Evolutionary conservation across 2,888 invertebrate genomes (phyloP).

Genomic region (Chloroclysta siterata): DNA sequence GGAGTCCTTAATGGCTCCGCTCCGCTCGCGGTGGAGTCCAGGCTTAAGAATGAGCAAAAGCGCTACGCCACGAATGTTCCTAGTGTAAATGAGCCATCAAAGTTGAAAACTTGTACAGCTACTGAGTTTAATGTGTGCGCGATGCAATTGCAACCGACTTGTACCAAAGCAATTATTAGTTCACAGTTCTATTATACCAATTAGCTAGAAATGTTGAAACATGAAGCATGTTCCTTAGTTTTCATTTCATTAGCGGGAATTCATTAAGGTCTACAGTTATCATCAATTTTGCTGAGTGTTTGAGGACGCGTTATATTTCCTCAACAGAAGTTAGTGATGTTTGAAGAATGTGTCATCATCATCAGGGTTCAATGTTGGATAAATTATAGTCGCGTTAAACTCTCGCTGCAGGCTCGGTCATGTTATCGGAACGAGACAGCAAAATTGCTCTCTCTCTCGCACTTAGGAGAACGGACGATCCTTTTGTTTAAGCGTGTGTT

Average conservation of each 20-base stretch:
- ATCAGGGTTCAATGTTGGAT: no score
- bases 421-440: no score
- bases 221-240: conserved; percentile 1
- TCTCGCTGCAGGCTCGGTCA: no score
- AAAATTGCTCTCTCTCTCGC: no score
- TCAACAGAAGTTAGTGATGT: background rate
- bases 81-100: background rate
- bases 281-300: conserved; percentile 2
- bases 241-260: conserved; percentile 14
- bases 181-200: background rate
- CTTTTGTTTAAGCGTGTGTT: no score
- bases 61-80: no score
- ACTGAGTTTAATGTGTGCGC: background rate
- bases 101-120: background rate
- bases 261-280: background rate
- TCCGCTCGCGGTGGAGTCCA: no score
- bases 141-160: background rate
- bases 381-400: no score
- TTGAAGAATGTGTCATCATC: background rate
- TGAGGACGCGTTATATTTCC: background rate
- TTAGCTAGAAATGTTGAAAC: background rate
- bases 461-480: no score
- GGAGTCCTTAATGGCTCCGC: no score
- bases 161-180: background rate
- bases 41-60: no score